These are phyloP conservation scores for Orchestes rusci DNA, from an alignment of 2,888 invertebrate species.

Conservation along the genomic window DNA sequence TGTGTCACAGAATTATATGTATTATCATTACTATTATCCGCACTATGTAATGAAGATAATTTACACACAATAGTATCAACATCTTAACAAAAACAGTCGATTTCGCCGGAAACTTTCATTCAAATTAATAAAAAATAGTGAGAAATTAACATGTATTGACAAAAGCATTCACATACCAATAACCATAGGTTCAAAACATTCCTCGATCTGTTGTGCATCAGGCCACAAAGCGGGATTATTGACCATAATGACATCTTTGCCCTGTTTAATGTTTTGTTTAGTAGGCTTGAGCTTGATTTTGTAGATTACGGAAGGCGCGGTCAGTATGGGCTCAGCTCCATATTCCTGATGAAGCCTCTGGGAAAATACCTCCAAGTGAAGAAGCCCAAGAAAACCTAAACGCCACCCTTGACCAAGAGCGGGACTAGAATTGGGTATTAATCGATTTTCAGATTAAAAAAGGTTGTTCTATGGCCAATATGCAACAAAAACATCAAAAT, in stretches of 20 bases:
- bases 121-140: no score
- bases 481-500: no score
- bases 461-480: no score
- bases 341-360: slow-evolving; percentile 81
- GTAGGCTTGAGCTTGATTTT: slow-evolving; percentile 68
- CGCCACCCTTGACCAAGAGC: slow-evolving; percentile 87
- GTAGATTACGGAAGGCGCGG: slow-evolving; percentile 82
- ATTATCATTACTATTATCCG: no score
- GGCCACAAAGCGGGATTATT: slow-evolving; percentile 75
- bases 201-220: slow-evolving; percentile 56
- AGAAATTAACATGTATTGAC: no score
- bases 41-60: no score
- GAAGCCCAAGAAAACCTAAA: slow-evolving; percentile 75
- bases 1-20: no score
- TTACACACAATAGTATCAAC: no score
- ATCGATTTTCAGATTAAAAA: no score
- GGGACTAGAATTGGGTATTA: slow-evolving; percentile 53
- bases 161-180: slow-evolving; percentile 48
- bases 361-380: slow-evolving; percentile 84
- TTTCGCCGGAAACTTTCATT: no score
- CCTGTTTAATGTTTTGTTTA: slow-evolving; percentile 61
- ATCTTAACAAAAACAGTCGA: no score
- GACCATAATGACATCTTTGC: slow-evolving; percentile 53
- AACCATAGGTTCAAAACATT: slow-evolving; percentile 82
- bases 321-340: slow-evolving; percentile 72